Percentiles rank a stretch among this genome's conserved stretches.
Evolutionary conservation across 2,888 invertebrate genomes (phyloP).

Genomic region (Podabrus alpinus): DNA sequence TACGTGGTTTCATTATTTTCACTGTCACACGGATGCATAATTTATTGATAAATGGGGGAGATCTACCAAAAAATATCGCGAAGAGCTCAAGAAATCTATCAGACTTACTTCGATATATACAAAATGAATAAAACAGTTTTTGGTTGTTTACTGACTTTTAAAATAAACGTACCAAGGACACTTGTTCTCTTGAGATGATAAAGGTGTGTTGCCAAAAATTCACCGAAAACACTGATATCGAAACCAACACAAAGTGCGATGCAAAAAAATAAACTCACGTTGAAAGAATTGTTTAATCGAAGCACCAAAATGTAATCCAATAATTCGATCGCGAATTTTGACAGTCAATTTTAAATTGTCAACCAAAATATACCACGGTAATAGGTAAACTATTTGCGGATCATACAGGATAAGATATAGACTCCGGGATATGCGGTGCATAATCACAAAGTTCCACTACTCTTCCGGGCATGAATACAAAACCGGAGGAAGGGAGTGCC

Average conservation of each 20-base stretch:
- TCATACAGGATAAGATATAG: conserved; percentile 23
- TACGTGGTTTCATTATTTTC: background rate
- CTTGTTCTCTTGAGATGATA: background rate
- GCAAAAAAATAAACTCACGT: background rate
- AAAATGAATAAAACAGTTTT: background rate
- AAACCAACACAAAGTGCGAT: background rate
- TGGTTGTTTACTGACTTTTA: background rate
- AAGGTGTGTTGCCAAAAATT: background rate
- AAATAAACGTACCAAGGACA: background rate
- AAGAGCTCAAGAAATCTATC: background rate
- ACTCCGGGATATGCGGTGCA: conserved; percentile 29
- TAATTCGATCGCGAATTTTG: background rate
- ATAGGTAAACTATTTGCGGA: conserved; percentile 22
- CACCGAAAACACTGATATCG: background rate
- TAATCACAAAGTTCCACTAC: conserved; percentile 33
- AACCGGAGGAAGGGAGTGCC: conserved; percentile 38
- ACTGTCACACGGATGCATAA: background rate
- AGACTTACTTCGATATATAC: no score
- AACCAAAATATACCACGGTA: conserved; percentile 4
- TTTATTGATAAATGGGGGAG: background rate
- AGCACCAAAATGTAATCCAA: background rate
- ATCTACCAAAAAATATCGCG: background rate
- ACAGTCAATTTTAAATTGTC: background rate
- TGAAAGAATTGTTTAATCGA: background rate
- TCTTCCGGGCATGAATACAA: conserved; percentile 36